Evolutionary conservation across 2,113 vertebrate species (phyloP), one percentile per base, ranked within the genome.

Genomic region (Ptyas mucosa): DNA sequence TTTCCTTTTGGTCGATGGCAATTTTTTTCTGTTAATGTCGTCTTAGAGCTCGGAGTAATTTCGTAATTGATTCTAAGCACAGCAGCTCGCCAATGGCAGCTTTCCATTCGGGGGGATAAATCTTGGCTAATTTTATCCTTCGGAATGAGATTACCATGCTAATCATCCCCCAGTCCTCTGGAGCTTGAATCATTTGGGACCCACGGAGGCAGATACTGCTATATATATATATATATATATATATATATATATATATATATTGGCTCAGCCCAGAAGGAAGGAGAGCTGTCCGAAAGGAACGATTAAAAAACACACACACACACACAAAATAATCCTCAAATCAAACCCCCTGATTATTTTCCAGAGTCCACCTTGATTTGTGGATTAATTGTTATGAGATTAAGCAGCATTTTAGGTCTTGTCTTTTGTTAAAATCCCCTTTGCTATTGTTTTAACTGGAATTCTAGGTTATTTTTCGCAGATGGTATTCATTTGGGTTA

Each of bases 21-120:
- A 99, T 99, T 99, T 98, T 98, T 99, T 99, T 99, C 98, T 98
- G 99, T 99, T 99, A 99, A 99, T 99, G 99, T 99, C 98, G 98
- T 98, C 98, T 99, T 99, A 98, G 98, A 99, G 98, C 98, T 99
- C 98, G 98, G 98, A 99, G 99, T 99, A 99, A 99, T 99, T 99
- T 99, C 99, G 99, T 99, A 99, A 99, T 99, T 99, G 99, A 99
- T 99, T 99, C 99, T 98, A 98, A 98, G 98, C 98, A 98, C 98
- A 97, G 98, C 98, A 97, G 98, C 98, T 98, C 96, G 96, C 98
- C 97, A 98, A 98, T 98, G 98, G 98, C 98, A 97, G 98, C 97
- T 98, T 97, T 98, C 98, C 98, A 97, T 99, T 98, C 98, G 23
- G 98, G 98, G 98, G 98, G 98, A 98, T 99, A 99, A 99, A 99